These are phyloP conservation scores for Vidua macroura DNA, from an alignment of 2,113 vertebrate genomes.

Conservation along the genomic window DNA sequence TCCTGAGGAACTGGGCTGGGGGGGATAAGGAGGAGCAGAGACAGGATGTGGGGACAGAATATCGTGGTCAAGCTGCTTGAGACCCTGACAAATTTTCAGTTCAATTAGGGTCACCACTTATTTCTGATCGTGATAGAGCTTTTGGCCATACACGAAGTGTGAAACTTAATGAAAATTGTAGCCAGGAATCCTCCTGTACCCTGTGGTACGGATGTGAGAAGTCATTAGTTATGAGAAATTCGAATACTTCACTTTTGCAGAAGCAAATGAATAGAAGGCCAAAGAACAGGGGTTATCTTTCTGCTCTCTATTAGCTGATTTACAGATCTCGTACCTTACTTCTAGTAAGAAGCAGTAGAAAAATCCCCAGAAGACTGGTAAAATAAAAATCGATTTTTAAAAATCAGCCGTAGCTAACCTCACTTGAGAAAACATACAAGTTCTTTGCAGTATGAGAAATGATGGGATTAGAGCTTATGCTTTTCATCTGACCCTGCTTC, in stretches of 20 bases:
- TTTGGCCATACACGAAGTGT: background rate
- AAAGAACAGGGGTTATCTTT: background rate
- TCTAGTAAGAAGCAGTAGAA: background rate
- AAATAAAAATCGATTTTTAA: background rate
- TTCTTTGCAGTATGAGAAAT: background rate
- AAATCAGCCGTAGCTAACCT: background rate
- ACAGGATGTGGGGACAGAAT: background rate
- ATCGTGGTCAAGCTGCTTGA: background rate
- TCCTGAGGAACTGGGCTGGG: too few relatives aligned
- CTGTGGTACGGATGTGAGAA: fast-evolving
- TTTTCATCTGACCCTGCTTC: background rate
- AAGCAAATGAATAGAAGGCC: background rate
- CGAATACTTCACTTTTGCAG: background rate
- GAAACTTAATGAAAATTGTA: background rate
- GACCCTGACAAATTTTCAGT: background rate
- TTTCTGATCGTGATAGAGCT: background rate
- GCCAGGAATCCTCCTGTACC: background rate
- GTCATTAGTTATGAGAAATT: fast-evolving
- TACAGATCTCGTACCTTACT: background rate
- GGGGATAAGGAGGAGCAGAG: background rate
- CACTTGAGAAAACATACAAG: background rate
- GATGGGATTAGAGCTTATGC: background rate
- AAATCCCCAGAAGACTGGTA: background rate
- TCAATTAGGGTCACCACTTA: background rate
- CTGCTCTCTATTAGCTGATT: background rate